Percentiles rank a stretch among this genome's conserved stretches.
phyloP scores from a whole-genome alignment of 2,888 invertebrate genomes.

The Oligia latruncula region DNA sequence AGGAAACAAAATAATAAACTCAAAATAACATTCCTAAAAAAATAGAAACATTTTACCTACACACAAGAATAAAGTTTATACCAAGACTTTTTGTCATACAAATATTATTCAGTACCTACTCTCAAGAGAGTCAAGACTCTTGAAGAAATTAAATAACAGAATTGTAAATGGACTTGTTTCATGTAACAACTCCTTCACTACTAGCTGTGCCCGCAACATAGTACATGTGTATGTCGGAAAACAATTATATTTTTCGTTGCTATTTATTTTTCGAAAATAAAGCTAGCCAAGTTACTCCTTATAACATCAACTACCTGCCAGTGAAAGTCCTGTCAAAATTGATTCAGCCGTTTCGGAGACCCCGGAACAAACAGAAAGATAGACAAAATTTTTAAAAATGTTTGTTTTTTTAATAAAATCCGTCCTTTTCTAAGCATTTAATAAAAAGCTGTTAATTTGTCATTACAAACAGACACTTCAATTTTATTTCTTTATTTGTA shows the following conservation, averaged over 20 bases:
- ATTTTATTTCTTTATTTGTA: neutral
- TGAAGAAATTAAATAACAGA: conserved; percentile 53
- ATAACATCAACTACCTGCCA: neutral
- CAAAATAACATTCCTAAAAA: neutral
- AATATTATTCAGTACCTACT: conserved; percentile 31
- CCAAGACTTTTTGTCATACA: conserved; percentile 50
- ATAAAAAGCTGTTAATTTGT: too few species aligned
- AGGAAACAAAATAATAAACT: neutral
- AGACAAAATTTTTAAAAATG: too few species aligned
- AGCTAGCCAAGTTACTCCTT: neutral
- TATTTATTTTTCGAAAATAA: neutral
- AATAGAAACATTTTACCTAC: conserved; percentile 19
- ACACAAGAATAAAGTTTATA: conserved; percentile 25
- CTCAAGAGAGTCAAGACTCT: conserved; percentile 32
- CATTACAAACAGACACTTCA: neutral
- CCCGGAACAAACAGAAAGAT: too few species aligned
- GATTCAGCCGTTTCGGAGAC: too few species aligned
- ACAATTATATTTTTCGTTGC: neutral
- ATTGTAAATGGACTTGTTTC: conserved; percentile 49
- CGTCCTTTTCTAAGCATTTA: too few species aligned
- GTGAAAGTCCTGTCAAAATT: neutral
- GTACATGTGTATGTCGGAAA: neutral
- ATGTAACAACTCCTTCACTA: conserved; percentile 4
- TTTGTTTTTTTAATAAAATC: too few species aligned
- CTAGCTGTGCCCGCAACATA: neutral